A percentile compares a stretch with the other conserved stretches of the same genome.
Conservation (phyloP, 1,140 invertebrate genomes). For the Aphidius gifuensis region DNA sequence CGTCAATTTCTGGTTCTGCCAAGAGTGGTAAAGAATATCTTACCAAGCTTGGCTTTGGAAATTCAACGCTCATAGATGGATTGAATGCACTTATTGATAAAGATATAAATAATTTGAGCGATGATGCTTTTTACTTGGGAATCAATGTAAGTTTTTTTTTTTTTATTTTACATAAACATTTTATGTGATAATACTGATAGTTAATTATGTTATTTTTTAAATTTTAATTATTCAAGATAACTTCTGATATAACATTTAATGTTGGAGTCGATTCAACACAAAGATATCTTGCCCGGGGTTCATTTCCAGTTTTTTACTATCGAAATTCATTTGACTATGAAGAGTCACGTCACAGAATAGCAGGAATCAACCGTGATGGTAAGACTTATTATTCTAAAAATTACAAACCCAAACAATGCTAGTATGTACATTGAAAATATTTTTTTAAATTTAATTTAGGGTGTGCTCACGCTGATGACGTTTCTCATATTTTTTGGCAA, state of each 20-base stretch:
- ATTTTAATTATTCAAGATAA: not conserved
- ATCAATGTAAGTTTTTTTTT: not conserved
- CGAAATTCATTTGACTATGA: constrained; percentile 13
- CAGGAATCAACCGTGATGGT: too few species aligned
- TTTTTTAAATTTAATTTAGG: not conserved
- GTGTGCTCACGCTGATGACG: not conserved
- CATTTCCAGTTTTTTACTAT: constrained; percentile 18
- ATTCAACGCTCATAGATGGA: constrained; percentile 49
- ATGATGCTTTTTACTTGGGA: too few species aligned
- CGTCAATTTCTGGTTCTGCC: too few species aligned
- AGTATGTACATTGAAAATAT: not conserved
- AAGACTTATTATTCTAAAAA: too few species aligned
- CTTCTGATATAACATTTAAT: constrained; percentile 12
- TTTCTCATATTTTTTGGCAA: constrained; percentile 6
- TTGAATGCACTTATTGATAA: too few species aligned
- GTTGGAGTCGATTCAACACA: constrained; percentile 17
- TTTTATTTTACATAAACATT: not conserved
- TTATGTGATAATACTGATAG: not conserved
- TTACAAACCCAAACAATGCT: too few species aligned
- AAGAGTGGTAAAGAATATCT: too few species aligned
- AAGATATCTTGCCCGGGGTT: not conserved
- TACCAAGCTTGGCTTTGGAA: constrained; percentile 26
- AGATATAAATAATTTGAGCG: too few species aligned
- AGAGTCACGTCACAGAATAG: constrained; percentile 1
- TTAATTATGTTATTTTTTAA: not conserved